Evolutionary conservation across 2,113 vertebrate genomes (phyloP).

Genomic region (Pterocles burchelli): DNA sequence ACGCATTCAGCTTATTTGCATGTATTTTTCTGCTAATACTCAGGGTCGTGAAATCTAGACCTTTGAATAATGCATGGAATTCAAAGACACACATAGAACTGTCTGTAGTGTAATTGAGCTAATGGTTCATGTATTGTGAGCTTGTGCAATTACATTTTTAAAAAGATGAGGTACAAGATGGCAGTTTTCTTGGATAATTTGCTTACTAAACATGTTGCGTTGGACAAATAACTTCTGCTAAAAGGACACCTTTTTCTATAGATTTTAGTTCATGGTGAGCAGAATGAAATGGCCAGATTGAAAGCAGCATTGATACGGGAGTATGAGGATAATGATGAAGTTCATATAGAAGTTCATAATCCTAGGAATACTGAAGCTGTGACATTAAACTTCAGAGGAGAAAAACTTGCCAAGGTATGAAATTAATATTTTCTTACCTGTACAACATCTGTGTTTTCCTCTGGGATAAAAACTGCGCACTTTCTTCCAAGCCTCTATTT

Average conservation of each 20-base stretch:
- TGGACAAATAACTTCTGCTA: neutral
- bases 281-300: slow-evolving; percentile 98
- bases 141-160: neutral
- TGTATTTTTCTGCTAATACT: neutral
- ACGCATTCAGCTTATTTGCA: neutral
- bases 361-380: slow-evolving; percentile 96
- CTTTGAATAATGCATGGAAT: neutral
- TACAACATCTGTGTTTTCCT: neutral
- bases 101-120: neutral
- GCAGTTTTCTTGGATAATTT: neutral
- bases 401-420: slow-evolving; percentile 95
- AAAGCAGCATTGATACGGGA: slow-evolving; percentile 96
- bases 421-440: neutral
- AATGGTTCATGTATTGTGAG: neutral
- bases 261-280: slow-evolving; percentile 97
- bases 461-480: neutral
- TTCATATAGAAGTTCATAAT: slow-evolving; percentile 97
- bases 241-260: slow-evolving; percentile 31
- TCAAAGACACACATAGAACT: neutral
- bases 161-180: neutral
- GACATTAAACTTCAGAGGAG: slow-evolving; percentile 95
- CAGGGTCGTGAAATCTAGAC: neutral
- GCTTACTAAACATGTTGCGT: neutral
- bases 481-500: neutral
- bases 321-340: slow-evolving; percentile 97